Evolutionary conservation across 1,140 invertebrate genomes (phyloP).

Genomic region (Proctacanthus coquilletti): DNA sequence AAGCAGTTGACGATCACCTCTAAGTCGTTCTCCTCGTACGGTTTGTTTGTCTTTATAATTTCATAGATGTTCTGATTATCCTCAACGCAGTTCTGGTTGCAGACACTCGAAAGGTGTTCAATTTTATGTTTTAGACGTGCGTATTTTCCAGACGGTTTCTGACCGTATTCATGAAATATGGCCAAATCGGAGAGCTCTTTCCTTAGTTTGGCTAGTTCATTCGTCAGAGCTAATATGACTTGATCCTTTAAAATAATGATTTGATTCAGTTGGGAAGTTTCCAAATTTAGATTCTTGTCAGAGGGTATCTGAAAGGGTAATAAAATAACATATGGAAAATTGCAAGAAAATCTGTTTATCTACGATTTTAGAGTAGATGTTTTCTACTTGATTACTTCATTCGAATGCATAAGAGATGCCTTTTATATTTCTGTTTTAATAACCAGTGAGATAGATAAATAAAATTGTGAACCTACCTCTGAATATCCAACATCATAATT

Average conservation of each 20-base stretch:
- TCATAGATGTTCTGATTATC: slow-evolving; percentile 3
- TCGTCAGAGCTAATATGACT: slow-evolving; percentile 23
- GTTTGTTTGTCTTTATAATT: neutral
- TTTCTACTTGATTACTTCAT: too few species aligned
- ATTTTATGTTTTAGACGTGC: slow-evolving; percentile 25
- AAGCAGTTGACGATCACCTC: slow-evolving; percentile 11
- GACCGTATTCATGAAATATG: slow-evolving; percentile 26
- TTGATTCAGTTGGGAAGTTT: slow-evolving; percentile 16
- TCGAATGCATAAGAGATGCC: too few species aligned
- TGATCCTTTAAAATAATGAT: slow-evolving; percentile 26
- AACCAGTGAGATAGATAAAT: too few species aligned
- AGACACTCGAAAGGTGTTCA: slow-evolving; percentile 26
- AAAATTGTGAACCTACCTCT: too few species aligned
- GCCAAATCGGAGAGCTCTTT: slow-evolving; percentile 27
- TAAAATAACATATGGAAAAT: too few species aligned
- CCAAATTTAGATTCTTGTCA: too few species aligned
- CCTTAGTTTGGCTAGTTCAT: slow-evolving; percentile 24
- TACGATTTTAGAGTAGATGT: too few species aligned
- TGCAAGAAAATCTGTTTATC: too few species aligned
- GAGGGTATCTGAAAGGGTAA: too few species aligned
- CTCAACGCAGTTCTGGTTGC: slow-evolving; percentile 16
- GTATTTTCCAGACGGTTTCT: slow-evolving; percentile 25
- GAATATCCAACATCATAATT: too few species aligned
- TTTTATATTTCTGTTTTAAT: too few species aligned
- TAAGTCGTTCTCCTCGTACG: slow-evolving; percentile 1